Conservation (phyloP, 2,888 invertebrate species). For the Drosophila vallismaia region DNA sequence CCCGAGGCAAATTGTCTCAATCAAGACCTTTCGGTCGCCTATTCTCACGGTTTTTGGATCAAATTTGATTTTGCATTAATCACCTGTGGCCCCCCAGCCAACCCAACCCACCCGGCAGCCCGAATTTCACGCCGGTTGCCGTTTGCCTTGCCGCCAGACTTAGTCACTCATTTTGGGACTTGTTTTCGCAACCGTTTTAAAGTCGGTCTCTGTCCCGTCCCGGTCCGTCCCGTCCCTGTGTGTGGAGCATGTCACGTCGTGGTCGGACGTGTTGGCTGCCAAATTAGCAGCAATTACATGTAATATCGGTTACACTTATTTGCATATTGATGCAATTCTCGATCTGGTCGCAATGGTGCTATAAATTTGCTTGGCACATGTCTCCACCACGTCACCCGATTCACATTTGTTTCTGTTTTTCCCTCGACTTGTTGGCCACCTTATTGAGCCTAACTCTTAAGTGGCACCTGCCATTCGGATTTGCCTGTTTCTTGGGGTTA, state of each 20-base stretch:
- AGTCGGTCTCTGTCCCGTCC: conserved; percentile 4
- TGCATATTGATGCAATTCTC: conserved; percentile 79
- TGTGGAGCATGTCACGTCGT: conserved; percentile 65
- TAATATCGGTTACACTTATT: conserved; percentile 79
- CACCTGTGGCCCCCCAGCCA: conserved; percentile 27
- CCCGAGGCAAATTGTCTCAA: conserved; percentile 36
- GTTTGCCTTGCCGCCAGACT: conserved; percentile 76
- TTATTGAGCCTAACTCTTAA: conserved; percentile 53
- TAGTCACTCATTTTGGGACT: conserved; percentile 70
- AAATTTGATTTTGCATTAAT: conserved; percentile 66
- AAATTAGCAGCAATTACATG: conserved; percentile 81
- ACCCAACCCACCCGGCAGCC: conserved; percentile 4
- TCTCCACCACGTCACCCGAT: conserved; percentile 39
- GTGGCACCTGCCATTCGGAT: conserved; percentile 71
- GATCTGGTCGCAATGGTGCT: conserved; percentile 69
- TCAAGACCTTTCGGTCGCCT: conserved; percentile 29
- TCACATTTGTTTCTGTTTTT: conserved; percentile 33
- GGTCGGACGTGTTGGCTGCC: conserved; percentile 79
- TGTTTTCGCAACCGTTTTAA: conserved; percentile 64
- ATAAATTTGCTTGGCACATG: conserved; percentile 78
- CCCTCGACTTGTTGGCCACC: conserved; percentile 48
- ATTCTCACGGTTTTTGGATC: conserved; percentile 72
- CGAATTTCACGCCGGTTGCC: conserved; percentile 74
- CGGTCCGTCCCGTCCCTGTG: conserved; percentile 10
- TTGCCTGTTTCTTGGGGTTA: conserved; percentile 9